Evolutionary conservation across 2,113 vertebrate genomes (phyloP), one percentile per base, ranked within the genome.

Genomic region (Xyrauchen texanus): DNA sequence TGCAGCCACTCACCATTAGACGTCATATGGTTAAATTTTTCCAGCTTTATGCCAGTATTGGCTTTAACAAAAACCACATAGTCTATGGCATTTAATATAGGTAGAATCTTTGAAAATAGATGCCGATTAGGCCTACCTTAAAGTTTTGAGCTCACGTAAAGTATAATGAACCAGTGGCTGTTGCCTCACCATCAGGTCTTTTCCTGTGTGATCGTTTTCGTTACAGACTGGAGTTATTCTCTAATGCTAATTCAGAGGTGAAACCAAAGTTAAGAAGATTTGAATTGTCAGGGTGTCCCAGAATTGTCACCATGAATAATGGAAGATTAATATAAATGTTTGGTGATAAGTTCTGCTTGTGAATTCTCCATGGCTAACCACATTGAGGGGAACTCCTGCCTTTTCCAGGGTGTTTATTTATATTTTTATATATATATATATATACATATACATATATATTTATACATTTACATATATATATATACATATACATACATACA

Each of bases 251-350:
- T 15, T n/a, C 11, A 58, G 55, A 15, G 5, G 13, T 15, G n/a
- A 12, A 21, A 4, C 0, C 11, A 63, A 7, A 7, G 2, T 46
- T n/a, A 42, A 15, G 11, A 34, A 49, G 13, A 21, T 63, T 62
- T 75, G 16, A 75, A 46, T 58, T 2, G 7, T 63, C 45, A 51
- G 46, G 11, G 71, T 51, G 58, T 75, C 45, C 46, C 11, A 75
- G 13, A 42, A 75, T 51, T 75, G 60, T n/a, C 72, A 75, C 47
- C 7, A 10, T 63, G 11, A 72, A 75, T 75, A 75, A 5, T 73
- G 53, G n/a, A 47, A 11, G 9, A 47, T 72, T 9, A 47, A 60
- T 75, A 51, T 47, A 16, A 52, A 15, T 15, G 64, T 55, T 76
- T 55, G 51, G 13, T 44, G 60, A 44, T 53, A 10, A 65, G 2